Evolutionary conservation across 2,113 vertebrate species (phyloP), one percentile per base, ranked within the genome.

Genomic region (Mus pahari): DNA sequence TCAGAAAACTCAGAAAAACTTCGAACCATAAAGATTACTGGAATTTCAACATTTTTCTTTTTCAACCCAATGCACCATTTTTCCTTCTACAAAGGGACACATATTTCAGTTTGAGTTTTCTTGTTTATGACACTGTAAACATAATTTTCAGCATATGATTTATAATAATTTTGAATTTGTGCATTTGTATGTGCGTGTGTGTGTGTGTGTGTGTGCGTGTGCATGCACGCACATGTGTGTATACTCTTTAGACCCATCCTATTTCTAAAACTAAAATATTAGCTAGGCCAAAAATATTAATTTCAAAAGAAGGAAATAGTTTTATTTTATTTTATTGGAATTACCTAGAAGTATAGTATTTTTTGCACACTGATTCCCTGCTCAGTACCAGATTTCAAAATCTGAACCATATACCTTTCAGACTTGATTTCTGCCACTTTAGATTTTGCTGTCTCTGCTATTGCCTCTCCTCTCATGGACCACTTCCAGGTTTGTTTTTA

Each of bases 251-350:
- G 39, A 89, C 71, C 14, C 82, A 31, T 66, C 8, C 26, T 82
- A 77, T 95, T 91, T 62, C 1, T 42, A 66, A 87, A 64, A 16
- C 50, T 58, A 45, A 91, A 96, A 92, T 81, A 82, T 90, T 94
- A 6, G 28, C 26, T 81, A 89, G 7, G 86, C 58, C 92, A 71
- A 96, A 93, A 83, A 45, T 79, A 90, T 87, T 92, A 75, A 50
- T 92, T 97, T 88, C 42, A 90, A 94, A 88, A 78, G 36, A 95
- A 88, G 73, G 36, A 95, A 70, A 70, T 5, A 13, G 19, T 11
- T 68, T 58, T 83, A 42, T 42, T 93, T n/a, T n/a, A n/a, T n/a
- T 94, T 96, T 70, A 83, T 39, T 79, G 24, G 94, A 81, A 95
- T 81, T 79, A 5, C 42, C 91, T 90, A 5, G 77, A 90, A 58